phyloP scores from a whole-genome alignment of 2,797 vertebrate species.

The Enteromius mattozi region DNA sequence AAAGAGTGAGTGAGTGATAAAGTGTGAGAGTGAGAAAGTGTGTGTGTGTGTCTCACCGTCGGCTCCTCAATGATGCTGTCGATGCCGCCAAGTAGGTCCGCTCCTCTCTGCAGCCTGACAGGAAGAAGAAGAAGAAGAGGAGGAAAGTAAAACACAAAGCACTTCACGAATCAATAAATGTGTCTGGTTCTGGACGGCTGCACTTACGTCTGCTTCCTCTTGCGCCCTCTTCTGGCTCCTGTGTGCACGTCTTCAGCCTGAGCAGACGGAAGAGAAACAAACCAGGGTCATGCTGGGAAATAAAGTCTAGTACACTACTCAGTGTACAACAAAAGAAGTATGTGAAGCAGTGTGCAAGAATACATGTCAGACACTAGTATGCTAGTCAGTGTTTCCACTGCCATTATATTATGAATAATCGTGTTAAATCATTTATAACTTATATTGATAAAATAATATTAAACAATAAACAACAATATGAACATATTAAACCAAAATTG shows the following conservation, averaged over 20 bases:
- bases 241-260: slow-evolving; percentile 73
- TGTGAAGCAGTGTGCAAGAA: background rate
- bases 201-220: slow-evolving; percentile 85
- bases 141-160: background rate
- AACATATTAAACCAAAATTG: too few species aligned
- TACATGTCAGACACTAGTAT: background rate
- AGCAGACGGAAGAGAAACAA: slow-evolving; percentile 37
- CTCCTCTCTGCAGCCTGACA: slow-evolving; percentile 55
- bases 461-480: too few species aligned
- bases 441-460: too few species aligned
- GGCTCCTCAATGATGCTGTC: slow-evolving; percentile 59
- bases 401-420: too few species aligned
- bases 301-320: background rate
- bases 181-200: background rate
- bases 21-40: background rate
- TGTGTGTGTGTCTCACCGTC: slow-evolving; percentile 37
- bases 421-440: too few species aligned
- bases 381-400: too few species aligned
- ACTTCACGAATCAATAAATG: background rate
- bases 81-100: slow-evolving; percentile 51
- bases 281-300: background rate
- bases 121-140: background rate
- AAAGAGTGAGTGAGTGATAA: background rate
- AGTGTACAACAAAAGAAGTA: background rate
- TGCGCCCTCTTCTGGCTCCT: slow-evolving; percentile 79